Percentiles rank a stretch among this genome's conserved stretches.
These are phyloP conservation scores for Macroteleia sp. DNA, from an alignment of 2,888 invertebrate genomes.

Conservation along the genomic window DNA sequence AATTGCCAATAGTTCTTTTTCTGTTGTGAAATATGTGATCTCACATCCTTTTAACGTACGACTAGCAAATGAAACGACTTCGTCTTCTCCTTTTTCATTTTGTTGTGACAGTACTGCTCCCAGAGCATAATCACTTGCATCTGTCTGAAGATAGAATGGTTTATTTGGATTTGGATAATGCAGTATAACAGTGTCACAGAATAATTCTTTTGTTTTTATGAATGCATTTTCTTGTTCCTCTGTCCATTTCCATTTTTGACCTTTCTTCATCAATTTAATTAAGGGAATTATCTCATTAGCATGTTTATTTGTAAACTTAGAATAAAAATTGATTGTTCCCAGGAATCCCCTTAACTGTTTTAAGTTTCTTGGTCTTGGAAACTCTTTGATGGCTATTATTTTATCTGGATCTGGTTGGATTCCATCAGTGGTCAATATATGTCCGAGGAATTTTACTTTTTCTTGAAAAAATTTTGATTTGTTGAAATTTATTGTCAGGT, in stretches of 20 bases:
- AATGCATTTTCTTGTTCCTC: conserved; percentile 35
- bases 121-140: conserved; percentile 29
- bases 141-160: neutral
- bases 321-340: neutral
- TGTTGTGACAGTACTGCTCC: conserved; percentile 28
- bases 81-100: conserved; percentile 4
- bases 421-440: neutral
- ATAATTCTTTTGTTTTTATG: conserved; percentile 36
- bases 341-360: conserved; percentile 9
- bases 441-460: conserved; percentile 12
- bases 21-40: neutral
- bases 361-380: neutral
- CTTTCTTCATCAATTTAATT: conserved; percentile 40
- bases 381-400: neutral
- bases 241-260: conserved; percentile 35
- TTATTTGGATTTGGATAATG: neutral
- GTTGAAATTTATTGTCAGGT: conserved; percentile 1
- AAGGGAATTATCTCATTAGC: conserved; percentile 28
- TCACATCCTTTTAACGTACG: conserved; percentile 49
- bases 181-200: conserved; percentile 3
- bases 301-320: neutral
- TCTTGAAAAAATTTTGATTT: conserved; percentile 7
- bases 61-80: conserved; percentile 66
- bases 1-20: conserved; percentile 6
- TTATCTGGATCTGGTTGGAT: conserved; percentile 5